Conservation (phyloP, 2,888 invertebrate species). For the Stenoptilia bipunctidactyla region DNA sequence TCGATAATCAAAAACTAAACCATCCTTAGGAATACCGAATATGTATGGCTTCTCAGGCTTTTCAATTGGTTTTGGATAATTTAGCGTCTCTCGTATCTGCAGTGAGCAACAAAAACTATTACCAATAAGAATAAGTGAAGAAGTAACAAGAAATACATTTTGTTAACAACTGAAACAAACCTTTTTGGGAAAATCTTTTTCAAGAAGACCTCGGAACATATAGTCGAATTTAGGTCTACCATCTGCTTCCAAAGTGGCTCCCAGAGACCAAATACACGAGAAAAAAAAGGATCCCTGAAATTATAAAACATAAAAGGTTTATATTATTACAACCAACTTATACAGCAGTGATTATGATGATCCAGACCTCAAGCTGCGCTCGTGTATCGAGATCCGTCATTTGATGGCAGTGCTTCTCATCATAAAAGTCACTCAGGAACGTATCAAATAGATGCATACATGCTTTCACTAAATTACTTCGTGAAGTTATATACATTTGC, state of each 20-base stretch:
- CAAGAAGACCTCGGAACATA: slow-evolving; percentile 83
- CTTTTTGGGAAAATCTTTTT: slow-evolving; percentile 83
- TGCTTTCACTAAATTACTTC: slow-evolving; percentile 85
- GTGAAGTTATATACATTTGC: slow-evolving; percentile 89
- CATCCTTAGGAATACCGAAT: slow-evolving; percentile 85
- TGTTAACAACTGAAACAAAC: slow-evolving; percentile 19
- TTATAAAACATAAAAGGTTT: too few species aligned
- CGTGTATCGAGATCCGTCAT: slow-evolving; percentile 85
- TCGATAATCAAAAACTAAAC: slow-evolving; percentile 89
- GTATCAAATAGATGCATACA: slow-evolving; percentile 91
- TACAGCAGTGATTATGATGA: too few species aligned
- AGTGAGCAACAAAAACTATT: too few species aligned
- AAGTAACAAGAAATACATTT: too few species aligned
- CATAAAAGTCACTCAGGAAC: slow-evolving; percentile 87
- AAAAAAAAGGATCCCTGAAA: slow-evolving; percentile 90
- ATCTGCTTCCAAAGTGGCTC: slow-evolving; percentile 81
- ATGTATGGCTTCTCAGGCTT: slow-evolving; percentile 84
- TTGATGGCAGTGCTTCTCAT: slow-evolving; percentile 78
- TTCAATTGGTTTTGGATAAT: slow-evolving; percentile 65
- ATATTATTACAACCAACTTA: too few species aligned
- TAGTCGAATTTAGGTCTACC: slow-evolving; percentile 83
- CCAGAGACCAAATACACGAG: slow-evolving; percentile 92
- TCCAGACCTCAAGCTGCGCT: slow-evolving; percentile 86
- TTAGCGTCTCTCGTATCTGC: slow-evolving; percentile 62
- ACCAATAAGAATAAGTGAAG: too few species aligned